phyloP scores from a whole-genome alignment of 2,113 vertebrate species.

The Eolophus roseicapilla region DNA sequence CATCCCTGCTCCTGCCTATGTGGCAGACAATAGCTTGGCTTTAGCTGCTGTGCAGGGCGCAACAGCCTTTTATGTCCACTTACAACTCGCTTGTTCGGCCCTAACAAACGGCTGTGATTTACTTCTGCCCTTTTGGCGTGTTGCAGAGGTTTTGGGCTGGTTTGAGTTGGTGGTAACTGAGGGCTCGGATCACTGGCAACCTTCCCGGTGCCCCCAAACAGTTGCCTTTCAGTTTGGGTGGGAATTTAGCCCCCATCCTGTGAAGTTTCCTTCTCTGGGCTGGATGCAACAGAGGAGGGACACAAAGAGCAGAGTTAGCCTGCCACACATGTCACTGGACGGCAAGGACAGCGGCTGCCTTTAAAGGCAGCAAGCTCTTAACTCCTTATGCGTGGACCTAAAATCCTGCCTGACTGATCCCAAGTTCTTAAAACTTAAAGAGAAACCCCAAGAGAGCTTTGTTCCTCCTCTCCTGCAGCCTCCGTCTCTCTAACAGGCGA shows the following conservation, averaged over 20 bases:
- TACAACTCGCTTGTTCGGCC: neutral
- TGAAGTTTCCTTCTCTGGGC: neutral
- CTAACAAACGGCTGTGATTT: neutral
- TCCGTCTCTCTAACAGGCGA: neutral
- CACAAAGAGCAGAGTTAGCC: neutral
- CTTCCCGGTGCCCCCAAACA: neutral
- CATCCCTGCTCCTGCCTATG: constrained; percentile 81
- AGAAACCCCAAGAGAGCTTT: neutral
- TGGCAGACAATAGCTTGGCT: constrained; percentile 85
- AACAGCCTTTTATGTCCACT: neutral
- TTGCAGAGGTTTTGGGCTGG: neutral
- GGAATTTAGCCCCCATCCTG: neutral
- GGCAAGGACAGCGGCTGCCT: constrained; percentile 28
- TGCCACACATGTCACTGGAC: neutral
- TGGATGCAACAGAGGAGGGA: neutral
- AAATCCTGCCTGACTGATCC: neutral
- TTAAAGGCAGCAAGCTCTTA: constrained; percentile 32
- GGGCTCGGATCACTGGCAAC: neutral
- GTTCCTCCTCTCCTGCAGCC: neutral
- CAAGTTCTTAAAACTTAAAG: neutral
- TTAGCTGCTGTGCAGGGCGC: neutral
- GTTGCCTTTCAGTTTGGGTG: neutral
- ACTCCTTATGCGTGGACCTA: neutral
- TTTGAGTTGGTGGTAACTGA: neutral
- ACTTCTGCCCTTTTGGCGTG: neutral